Conservation (phyloP, 2,888 invertebrate genomes). For the Ellobium chinense region DNA sequence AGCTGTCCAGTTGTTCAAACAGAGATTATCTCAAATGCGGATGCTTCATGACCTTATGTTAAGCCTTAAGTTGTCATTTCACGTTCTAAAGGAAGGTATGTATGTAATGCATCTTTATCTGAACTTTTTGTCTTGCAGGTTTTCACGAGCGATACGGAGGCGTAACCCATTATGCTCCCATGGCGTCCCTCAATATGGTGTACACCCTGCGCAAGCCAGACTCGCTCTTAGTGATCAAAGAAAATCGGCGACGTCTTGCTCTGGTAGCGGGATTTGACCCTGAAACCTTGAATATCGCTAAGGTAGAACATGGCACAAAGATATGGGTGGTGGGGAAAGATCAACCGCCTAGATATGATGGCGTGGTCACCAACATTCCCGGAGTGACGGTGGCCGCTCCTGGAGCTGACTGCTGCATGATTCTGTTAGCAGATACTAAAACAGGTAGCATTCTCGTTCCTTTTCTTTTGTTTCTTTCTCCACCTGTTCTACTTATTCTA, state of each 20-base stretch:
- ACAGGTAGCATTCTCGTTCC: slow-evolving; percentile 31
- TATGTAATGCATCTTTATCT: too few relatives aligned
- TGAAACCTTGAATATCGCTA: slow-evolving; percentile 30
- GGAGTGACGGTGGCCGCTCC: slow-evolving; percentile 59
- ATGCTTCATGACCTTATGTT: too few relatives aligned
- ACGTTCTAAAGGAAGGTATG: too few relatives aligned
- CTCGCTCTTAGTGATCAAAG: slow-evolving; percentile 53
- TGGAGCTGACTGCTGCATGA: slow-evolving; percentile 61
- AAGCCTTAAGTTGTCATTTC: too few relatives aligned
- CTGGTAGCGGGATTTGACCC: slow-evolving; percentile 41
- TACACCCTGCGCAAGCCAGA: slow-evolving; percentile 57
- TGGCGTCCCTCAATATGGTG: slow-evolving; percentile 58
- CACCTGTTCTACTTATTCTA: too few relatives aligned
- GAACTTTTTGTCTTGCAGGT: slow-evolving; percentile 37
- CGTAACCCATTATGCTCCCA: slow-evolving; percentile 49
- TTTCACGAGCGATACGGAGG: slow-evolving; percentile 59
- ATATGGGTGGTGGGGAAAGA: slow-evolving; percentile 56
- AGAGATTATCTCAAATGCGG: too few relatives aligned
- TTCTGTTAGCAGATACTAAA: slow-evolving; percentile 61
- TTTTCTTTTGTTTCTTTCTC: not conserved
- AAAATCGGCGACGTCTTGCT: slow-evolving; percentile 57
- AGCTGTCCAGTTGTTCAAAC: too few relatives aligned
- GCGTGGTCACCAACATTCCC: slow-evolving; percentile 50
- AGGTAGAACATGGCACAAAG: slow-evolving; percentile 54
- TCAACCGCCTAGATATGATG: slow-evolving; percentile 54